A percentile compares a stretch with the other conserved stretches of the same genome.
phyloP scores from a whole-genome alignment of 2,113 vertebrate species.

The Cololabis saira region DNA sequence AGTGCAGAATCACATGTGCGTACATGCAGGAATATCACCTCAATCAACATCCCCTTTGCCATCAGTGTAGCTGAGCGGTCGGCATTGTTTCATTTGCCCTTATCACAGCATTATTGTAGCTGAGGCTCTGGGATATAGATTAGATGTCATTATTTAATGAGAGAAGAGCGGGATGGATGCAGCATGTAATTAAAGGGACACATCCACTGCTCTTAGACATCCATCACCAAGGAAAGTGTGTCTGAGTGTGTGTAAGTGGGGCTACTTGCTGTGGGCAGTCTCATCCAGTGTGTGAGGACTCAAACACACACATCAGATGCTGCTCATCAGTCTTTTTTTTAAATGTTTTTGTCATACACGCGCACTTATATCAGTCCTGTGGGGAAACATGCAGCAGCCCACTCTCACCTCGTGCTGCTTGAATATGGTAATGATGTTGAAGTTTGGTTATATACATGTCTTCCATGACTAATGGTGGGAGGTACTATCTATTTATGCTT shows the following conservation, averaged over 20 bases:
- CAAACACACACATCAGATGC: slow-evolving; percentile 59
- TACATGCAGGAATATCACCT: slow-evolving; percentile 9
- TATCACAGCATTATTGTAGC: slow-evolving; percentile 57
- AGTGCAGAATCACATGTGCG: background rate
- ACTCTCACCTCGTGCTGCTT: slow-evolving; percentile 7
- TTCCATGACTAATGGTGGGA: slow-evolving; percentile 50
- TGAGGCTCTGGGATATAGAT: slow-evolving; percentile 58
- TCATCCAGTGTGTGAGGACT: slow-evolving; percentile 49
- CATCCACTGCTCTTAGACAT: slow-evolving; percentile 62
- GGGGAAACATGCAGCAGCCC: slow-evolving; percentile 9
- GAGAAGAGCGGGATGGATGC: slow-evolving; percentile 66
- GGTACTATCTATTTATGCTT: slow-evolving; percentile 40
- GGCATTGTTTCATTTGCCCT: slow-evolving; percentile 61
- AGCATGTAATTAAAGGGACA: slow-evolving; percentile 68
- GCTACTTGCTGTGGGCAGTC: slow-evolving; percentile 20
- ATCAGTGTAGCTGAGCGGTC: slow-evolving; percentile 47
- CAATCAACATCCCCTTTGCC: slow-evolving; percentile 50
- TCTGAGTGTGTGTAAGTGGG: slow-evolving; percentile 11
- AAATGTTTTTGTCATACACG: slow-evolving; percentile 39
- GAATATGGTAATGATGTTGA: slow-evolving; percentile 58
- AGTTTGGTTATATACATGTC: slow-evolving; percentile 51
- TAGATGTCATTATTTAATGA: slow-evolving; percentile 76
- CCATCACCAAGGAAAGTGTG: slow-evolving; percentile 49
- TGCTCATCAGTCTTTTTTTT: slow-evolving; percentile 52
- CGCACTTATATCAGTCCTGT: background rate